Percentiles rank a stretch among this genome's conserved stretches.
These are phyloP conservation scores for Phallusia fumigata DNA, from an alignment of 23 tunicate genomes.

Conservation along the genomic window DNA sequence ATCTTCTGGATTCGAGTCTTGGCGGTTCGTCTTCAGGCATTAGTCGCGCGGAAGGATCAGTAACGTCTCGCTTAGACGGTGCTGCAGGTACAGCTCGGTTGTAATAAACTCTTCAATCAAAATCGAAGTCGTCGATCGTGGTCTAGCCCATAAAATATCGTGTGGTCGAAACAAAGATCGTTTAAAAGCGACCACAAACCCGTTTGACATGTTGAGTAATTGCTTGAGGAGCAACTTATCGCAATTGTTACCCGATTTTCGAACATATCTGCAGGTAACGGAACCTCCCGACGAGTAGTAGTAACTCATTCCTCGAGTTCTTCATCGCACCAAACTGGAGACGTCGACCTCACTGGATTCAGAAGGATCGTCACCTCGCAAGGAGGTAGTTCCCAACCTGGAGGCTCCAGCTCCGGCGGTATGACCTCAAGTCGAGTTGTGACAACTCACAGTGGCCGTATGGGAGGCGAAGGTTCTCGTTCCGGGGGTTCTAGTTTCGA, in stretches of 20 bases:
- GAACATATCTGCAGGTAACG: neutral
- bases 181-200: too few species aligned
- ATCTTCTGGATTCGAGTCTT: neutral
- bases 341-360: neutral
- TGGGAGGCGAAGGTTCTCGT: neutral
- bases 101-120: too few species aligned
- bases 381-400: neutral
- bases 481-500: neutral
- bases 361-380: constrained; percentile 5
- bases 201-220: too few species aligned
- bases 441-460: neutral
- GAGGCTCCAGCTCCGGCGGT: neutral
- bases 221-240: too few species aligned
- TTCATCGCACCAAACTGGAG: neutral
- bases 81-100: neutral
- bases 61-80: neutral
- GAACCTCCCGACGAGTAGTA: neutral
- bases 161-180: too few species aligned
- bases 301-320: neutral
- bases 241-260: too few species aligned
- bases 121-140: too few species aligned
- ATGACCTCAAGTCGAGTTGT: neutral
- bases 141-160: too few species aligned
- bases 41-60: neutral
- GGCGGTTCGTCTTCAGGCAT: neutral